phyloP scores from a whole-genome alignment of 2,888 invertebrate genomes.

The Dynastes tityus region DNA sequence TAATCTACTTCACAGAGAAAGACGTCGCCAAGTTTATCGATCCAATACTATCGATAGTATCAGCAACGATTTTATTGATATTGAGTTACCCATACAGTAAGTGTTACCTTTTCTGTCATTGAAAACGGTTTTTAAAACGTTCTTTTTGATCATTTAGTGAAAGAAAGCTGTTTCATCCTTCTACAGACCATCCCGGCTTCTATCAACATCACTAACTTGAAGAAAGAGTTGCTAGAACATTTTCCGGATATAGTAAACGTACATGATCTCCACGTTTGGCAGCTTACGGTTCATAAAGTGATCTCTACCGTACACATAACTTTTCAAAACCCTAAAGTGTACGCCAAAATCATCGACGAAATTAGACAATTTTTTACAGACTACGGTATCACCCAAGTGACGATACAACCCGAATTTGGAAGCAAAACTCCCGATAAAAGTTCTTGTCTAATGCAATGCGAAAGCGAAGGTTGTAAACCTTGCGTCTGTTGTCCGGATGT shows the following conservation, averaged over 20 bases:
- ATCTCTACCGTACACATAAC: conserved; percentile 90
- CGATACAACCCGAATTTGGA: conserved; percentile 90
- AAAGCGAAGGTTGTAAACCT: conserved; percentile 67
- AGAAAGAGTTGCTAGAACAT: conserved; percentile 76
- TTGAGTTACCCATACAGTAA: conserved; percentile 88
- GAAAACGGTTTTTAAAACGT: background rate
- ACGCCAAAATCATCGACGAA: conserved; percentile 74
- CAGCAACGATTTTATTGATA: conserved; percentile 79
- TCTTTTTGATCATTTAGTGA: conserved; percentile 77
- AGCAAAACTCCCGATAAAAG: conserved; percentile 61
- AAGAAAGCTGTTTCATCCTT: conserved; percentile 89
- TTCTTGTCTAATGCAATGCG: conserved; percentile 70
- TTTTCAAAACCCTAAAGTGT: conserved; percentile 78
- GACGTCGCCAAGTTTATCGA: conserved; percentile 81
- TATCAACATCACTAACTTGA: conserved; percentile 83
- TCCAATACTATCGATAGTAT: conserved; percentile 83
- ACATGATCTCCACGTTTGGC: conserved; percentile 94
- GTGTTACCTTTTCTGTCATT: conserved; percentile 62
- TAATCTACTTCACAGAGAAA: conserved; percentile 75
- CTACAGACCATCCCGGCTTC: conserved; percentile 94
- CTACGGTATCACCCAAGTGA: conserved; percentile 87
- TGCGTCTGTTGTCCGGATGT: conserved; percentile 69
- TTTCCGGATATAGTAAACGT: conserved; percentile 84
- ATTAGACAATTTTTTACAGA: conserved; percentile 84
- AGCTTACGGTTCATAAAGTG: conserved; percentile 83